A percentile compares a stretch with the other conserved stretches of the same genome.
These are phyloP conservation scores for Fringilla coelebs DNA, from an alignment of 2,797 vertebrate genomes.

Conservation along the genomic window DNA sequence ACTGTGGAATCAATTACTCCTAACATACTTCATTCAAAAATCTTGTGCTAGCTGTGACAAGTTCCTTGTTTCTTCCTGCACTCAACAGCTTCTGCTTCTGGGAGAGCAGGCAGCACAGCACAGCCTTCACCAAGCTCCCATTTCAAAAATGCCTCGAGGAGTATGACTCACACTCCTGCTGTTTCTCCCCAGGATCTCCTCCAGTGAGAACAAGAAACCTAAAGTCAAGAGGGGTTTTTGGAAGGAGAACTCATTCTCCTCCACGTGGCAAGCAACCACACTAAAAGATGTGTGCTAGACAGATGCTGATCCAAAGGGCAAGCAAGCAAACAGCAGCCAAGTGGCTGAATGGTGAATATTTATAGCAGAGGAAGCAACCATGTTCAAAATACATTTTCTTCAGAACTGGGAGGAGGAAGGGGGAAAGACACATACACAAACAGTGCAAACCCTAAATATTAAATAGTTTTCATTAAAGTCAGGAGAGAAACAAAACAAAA, in stretches of 20 bases:
- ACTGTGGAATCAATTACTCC: neutral
- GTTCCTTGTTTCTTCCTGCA: neutral
- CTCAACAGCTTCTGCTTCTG: neutral
- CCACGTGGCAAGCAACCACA: neutral
- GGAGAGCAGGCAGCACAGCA: neutral
- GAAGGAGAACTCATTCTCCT: neutral
- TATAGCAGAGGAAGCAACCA: neutral
- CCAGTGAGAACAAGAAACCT: neutral
- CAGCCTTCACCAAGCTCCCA: neutral
- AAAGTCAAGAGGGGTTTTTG: neutral
- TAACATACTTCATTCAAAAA: neutral
- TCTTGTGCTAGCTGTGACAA: neutral
- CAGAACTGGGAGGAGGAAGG: neutral
- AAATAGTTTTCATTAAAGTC: neutral
- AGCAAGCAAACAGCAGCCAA: neutral
- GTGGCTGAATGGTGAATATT: neutral
- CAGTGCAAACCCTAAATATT: accelerated
- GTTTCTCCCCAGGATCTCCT: neutral
- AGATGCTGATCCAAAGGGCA: neutral
- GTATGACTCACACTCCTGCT: neutral
- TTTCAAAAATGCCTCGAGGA: neutral
- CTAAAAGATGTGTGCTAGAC: neutral
- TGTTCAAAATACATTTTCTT: neutral
- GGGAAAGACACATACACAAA: neutral
- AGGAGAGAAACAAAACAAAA: neutral